A percentile compares a stretch with the other conserved stretches of the same genome.
phyloP scores from a whole-genome alignment of 2,797 vertebrate genomes.

The Karalla daura region DNA sequence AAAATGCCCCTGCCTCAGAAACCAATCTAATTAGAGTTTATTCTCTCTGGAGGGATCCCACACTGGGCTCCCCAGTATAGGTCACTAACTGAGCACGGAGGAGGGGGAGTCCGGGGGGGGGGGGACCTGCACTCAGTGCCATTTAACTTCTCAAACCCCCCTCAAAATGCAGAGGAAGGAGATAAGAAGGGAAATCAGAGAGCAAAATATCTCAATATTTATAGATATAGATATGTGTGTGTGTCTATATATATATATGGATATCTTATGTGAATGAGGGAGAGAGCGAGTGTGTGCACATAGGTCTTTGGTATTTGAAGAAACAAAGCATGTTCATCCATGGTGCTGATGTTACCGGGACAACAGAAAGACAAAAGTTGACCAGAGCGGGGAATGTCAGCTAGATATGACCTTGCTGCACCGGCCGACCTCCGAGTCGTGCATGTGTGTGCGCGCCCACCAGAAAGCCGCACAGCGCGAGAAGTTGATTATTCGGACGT shows the following conservation, averaged over 20 bases:
- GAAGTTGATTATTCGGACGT: neutral
- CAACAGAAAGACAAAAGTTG: conserved; percentile 86
- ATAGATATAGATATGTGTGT: neutral
- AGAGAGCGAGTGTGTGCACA: conserved; percentile 11
- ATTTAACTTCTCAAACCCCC: conserved; percentile 21
- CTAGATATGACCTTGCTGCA: conserved; percentile 78
- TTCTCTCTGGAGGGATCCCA: conserved; percentile 25
- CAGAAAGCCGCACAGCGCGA: neutral
- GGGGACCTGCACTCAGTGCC: conserved; percentile 10
- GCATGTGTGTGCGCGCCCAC: conserved; percentile 6
- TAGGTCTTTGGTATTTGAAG: conserved; percentile 58
- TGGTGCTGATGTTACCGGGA: conserved; percentile 76
- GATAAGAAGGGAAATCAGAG: neutral
- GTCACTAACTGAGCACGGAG: conserved; percentile 31
- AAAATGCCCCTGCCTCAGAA: conserved; percentile 14
- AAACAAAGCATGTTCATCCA: conserved; percentile 75
- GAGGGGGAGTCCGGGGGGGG: conserved; percentile 5
- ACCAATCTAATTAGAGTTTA: conserved; percentile 40
- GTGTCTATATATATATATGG: neutral
- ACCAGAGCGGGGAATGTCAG: conserved; percentile 81
- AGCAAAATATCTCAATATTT: conserved; percentile 8
- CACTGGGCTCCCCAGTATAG: conserved; percentile 8
- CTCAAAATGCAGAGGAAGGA: conserved; percentile 9
- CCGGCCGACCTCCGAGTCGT: conserved; percentile 49
- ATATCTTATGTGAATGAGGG: neutral